Evolutionary conservation across 1,140 invertebrate genomes (phyloP), one percentile per base, ranked within the genome.

Genomic region (Dufourea novaeangliae): DNA sequence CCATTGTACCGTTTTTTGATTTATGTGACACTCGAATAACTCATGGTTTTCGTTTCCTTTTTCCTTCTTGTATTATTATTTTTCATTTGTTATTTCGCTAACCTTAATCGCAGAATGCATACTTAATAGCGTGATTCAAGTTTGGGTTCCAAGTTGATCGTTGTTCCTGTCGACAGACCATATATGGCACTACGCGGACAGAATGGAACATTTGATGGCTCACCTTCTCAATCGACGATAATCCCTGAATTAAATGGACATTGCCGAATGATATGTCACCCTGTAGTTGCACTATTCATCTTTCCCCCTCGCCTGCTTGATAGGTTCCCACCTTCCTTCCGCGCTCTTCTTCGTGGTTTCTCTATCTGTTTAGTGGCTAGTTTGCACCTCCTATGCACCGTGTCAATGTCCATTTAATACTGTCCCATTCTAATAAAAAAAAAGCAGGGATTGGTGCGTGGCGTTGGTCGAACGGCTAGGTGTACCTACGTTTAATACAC

Each of bases 321-420:
- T 84, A 85, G 71, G 79, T 46, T 32, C 37, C 66, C 25, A 37
- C 12, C n/a, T 12, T 67, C 66, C 59, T n/a, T 12, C 27, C 67
- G 70, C 34, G 46, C 72, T 64, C 44, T n/a, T 76, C 29, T 75
- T 70, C 66, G 63, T 29, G 44, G 75, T 29, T 8, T 41, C 46
- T 64, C 29, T 25, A 22, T 54, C n/a, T 17, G n/a, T n/a, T 17
- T 80, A 81, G 74, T 46, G 64, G 56, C 59, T 85, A 85, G 83
- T 73, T 52, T 79, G 91, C 90, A 91, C 89, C 37, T 87, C 87
- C 89, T 82, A 63, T 87, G 87, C 88, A 92, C 89, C 71, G 72
- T 84, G 88, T 83, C 90, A 91, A 92, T 92, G 91, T 92, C 89
- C 92, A 92, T 92, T 92, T 91, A 92, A 91, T 88, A 77, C 69